Evolutionary conservation across 2,888 invertebrate species (phyloP).

Genomic region (Acronicta aceris): DNA sequence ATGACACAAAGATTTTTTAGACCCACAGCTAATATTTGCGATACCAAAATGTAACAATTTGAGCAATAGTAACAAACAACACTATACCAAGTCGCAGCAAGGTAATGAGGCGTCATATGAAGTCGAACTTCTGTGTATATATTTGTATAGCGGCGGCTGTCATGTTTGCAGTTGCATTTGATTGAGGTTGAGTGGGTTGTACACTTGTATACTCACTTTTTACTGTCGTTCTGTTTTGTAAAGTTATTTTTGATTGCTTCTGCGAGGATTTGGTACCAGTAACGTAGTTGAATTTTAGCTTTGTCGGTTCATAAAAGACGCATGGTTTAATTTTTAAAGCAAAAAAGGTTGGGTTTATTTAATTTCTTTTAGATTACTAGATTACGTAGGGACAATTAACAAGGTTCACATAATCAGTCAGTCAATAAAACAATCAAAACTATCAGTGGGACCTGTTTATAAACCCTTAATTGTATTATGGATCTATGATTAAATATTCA

Average conservation of each 20-base stretch:
- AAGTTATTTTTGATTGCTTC: conserved; percentile 16
- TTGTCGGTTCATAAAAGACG: background rate
- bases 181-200: conserved; percentile 21
- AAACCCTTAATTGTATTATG: too few relatives aligned
- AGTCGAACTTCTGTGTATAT: background rate
- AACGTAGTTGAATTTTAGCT: background rate
- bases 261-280: background rate
- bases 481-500: too few relatives aligned
- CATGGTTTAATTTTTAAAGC: background rate
- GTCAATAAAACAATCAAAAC: too few relatives aligned
- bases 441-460: too few relatives aligned
- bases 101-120: background rate
- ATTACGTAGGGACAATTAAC: too few relatives aligned
- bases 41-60: too few relatives aligned
- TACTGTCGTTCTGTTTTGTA: conserved; percentile 15
- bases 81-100: background rate
- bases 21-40: too few relatives aligned
- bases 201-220: conserved; percentile 32
- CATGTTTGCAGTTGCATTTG: conserved; percentile 32
- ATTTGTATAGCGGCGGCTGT: background rate
- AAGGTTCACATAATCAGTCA: too few relatives aligned
- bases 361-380: too few relatives aligned
- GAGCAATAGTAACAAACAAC: too few relatives aligned
- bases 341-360: too few relatives aligned
- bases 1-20: too few relatives aligned